These are phyloP conservation scores for Loriculus beryllinus DNA, from an alignment of 2,797 vertebrate genomes.

Conservation along the genomic window DNA sequence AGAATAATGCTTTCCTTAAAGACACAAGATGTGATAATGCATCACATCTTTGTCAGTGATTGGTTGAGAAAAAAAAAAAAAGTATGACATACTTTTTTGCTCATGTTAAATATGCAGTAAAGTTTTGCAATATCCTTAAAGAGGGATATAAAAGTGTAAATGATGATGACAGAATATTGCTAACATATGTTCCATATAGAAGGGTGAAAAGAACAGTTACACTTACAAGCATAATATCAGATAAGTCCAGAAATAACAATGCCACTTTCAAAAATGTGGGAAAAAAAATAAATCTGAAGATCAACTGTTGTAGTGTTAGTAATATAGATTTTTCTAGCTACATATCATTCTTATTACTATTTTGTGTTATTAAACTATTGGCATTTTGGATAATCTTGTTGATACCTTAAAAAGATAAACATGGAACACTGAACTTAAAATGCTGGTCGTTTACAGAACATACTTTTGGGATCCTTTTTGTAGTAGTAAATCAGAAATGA, in stretches of 20 bases:
- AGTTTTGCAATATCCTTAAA: background rate
- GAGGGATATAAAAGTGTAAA: background rate
- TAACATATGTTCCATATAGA: background rate
- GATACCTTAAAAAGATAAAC: background rate
- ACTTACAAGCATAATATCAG: background rate
- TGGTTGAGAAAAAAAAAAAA: too few relatives aligned
- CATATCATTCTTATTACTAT: background rate
- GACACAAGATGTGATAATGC: background rate
- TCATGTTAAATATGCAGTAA: fast-evolving
- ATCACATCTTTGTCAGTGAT: background rate
- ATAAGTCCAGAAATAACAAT: background rate
- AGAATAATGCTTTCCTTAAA: background rate
- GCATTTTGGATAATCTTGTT: background rate
- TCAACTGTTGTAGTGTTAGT: background rate
- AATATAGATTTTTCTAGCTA: background rate
- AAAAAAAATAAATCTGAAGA: background rate
- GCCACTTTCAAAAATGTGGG: background rate
- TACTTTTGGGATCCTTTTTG: background rate
- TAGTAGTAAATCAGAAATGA: background rate
- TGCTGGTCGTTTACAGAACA: background rate
- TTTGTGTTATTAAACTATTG: background rate
- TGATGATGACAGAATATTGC: background rate
- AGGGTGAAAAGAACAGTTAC: background rate
- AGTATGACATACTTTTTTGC: background rate
- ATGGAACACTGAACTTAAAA: background rate